Evolutionary conservation across 1,140 invertebrate genomes (phyloP).

Genomic region (Asobara japonica): DNA sequence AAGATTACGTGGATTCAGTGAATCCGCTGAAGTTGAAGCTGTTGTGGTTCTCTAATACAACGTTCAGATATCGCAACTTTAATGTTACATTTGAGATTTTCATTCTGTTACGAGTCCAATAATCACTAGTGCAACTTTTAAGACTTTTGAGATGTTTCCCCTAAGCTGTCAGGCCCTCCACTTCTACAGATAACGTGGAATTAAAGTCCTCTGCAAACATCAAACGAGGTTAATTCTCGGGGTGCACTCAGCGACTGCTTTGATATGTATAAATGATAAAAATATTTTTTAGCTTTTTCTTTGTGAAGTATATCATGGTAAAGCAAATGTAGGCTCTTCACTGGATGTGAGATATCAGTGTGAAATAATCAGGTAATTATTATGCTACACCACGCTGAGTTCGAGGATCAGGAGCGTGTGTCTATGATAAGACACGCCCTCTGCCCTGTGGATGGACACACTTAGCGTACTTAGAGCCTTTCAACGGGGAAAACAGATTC

Average conservation of each 20-base stretch:
- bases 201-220: background rate
- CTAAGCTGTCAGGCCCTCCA: background rate
- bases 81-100: background rate
- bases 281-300: background rate
- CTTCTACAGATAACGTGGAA: background rate
- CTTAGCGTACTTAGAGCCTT: slow-evolving; percentile 51
- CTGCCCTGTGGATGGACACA: slow-evolving; percentile 38
- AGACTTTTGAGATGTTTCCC: background rate
- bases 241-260: background rate
- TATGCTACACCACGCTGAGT: slow-evolving; percentile 54
- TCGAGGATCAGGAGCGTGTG: slow-evolving; percentile 50
- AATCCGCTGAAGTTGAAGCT: background rate
- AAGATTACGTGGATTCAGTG: background rate
- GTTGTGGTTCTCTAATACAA: background rate
- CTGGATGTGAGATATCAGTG: slow-evolving; percentile 23
- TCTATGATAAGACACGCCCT: slow-evolving; percentile 57
- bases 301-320: background rate
- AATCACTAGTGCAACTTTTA: background rate
- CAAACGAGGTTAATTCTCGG: background rate
- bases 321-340: background rate
- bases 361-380: slow-evolving; percentile 59
- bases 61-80: background rate
- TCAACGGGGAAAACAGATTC: slow-evolving; percentile 32
- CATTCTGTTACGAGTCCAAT: background rate
- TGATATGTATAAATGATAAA: background rate